Percentiles rank a stretch among this genome's conserved stretches.
These are phyloP conservation scores for Sycon ciliatum DNA, from an alignment of 37 sponge, comb jelly and placozoan genomes.

Conservation along the genomic window DNA sequence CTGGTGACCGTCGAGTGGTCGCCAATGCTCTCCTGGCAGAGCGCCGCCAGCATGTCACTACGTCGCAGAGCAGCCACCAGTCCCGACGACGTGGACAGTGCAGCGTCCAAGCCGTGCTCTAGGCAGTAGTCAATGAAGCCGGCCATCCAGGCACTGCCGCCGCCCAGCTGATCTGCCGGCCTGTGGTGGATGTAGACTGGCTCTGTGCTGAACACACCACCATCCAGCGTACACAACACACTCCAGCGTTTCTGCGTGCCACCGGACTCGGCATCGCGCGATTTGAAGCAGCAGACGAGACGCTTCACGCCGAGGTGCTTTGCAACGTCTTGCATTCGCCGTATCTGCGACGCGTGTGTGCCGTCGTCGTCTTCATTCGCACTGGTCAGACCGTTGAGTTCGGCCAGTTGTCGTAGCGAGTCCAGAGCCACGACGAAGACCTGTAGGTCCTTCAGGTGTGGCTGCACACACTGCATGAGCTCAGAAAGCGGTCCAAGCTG, in stretches of 20 bases:
- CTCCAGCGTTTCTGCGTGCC: no score
- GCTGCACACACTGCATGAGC: neutral
- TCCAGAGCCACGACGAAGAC: no score
- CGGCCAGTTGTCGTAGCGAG: no score
- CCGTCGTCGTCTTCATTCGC: no score
- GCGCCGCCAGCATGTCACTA: neutral
- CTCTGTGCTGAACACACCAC: neutral
- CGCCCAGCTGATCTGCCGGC: neutral
- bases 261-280: no score
- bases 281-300: no score
- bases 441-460: neutral
- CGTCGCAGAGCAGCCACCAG: neutral
- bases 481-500: neutral
- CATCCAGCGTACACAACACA: conserved; percentile 1
- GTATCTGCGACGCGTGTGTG: no score
- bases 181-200: neutral
- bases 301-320: no score
- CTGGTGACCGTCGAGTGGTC: conserved; percentile 11
- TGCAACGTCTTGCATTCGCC: no score
- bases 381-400: no score
- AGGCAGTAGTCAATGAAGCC: neutral
- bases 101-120: neutral
- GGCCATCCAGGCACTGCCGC: conserved; percentile 20
- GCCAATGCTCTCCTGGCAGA: neutral
- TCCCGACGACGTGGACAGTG: neutral